Evolutionary conservation across 2,113 vertebrate species (phyloP), one percentile per base, ranked within the genome.

Genomic region (Bujurquina vittata): DNA sequence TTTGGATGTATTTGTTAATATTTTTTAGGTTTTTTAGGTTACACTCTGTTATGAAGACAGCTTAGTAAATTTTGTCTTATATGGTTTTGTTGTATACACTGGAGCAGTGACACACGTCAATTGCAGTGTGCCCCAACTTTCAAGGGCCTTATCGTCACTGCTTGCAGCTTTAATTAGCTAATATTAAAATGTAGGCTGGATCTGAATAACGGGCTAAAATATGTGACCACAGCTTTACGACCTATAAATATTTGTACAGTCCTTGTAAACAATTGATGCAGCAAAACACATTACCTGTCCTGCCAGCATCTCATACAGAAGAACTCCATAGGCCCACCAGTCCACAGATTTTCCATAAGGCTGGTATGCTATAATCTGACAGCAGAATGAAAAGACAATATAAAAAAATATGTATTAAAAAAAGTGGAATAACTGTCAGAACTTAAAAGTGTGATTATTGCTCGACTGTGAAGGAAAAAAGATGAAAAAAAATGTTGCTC

Each of bases 311-410:
- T 99, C 98, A 1, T 99, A 99, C 40, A 99, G 93, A 56, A 99
- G 96, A 75, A 99, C 98, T 1, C 98, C 98, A 0, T 98, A 99
- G 0, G 98, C 98, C 98, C 98, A 99, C 98, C 98, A 99, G 92
- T 99, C 98, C 94, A 99, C 98, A 0, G 98, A 99, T 77, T 96
- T 99, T 37, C 96, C 97, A 11, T 99, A 99, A 0, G 98, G 98
- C 93, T 99, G 98, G 92, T 99, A 99, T 4, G 98, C 98, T 84
- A 99, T 99, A 33, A 99, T 99, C 98, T 99, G 94, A 11, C 11
- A 2, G 75, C 58, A 80, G 61, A 88, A 23, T 88, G 37, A 77
- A 4, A 52, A 57, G 18, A 56, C 77, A 10, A 75, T 2, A 8
- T 8, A 35, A 37, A 26, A 33, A 37, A 37, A 37, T 54, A 8